phyloP scores from a whole-genome alignment of 2,797 vertebrate species.

The Enteromius argenteus region DNA sequence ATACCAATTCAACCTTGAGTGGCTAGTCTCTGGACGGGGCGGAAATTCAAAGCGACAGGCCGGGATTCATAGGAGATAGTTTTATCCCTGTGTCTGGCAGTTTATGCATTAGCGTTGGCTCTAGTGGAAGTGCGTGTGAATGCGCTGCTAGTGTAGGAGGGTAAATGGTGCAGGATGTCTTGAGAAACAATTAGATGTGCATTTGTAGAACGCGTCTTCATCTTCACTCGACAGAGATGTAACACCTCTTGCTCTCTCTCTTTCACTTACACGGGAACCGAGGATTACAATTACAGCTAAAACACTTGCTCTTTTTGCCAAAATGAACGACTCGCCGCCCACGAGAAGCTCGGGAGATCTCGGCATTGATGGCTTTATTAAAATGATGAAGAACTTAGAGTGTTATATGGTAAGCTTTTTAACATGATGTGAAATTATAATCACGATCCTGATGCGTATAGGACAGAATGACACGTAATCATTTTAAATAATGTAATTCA shows the following conservation, averaged over 20 bases:
- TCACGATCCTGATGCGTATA: not conserved
- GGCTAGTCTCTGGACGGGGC: constrained; percentile 18
- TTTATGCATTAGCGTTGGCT: constrained; percentile 42
- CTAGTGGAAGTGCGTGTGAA: constrained; percentile 6
- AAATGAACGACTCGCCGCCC: not conserved
- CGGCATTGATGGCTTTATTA: not conserved
- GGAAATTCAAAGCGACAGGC: constrained; percentile 55
- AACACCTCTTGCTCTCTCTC: constrained; percentile 24
- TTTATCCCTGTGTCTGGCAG: constrained; percentile 31
- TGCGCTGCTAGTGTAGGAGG: constrained; percentile 27
- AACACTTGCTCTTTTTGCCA: constrained; percentile 35
- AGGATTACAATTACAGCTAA: constrained; percentile 34
- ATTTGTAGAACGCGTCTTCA: constrained; percentile 26
- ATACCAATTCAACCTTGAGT: constrained; percentile 48
- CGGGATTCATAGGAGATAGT: constrained; percentile 9
- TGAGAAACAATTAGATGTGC: constrained; percentile 46
- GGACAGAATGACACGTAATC: not conserved
- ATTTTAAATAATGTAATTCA: not conserved
- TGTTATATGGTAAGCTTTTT: constrained; percentile 2
- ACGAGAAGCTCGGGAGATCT: constrained; percentile 4
- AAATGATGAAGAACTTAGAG: not conserved
- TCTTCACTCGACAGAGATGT: constrained; percentile 31
- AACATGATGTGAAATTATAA: not conserved
- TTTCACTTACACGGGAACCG: constrained; percentile 15
- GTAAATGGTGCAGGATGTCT: constrained; percentile 33